Conservation (phyloP, 1,140 invertebrate species). For the Bombus picipes region DNA sequence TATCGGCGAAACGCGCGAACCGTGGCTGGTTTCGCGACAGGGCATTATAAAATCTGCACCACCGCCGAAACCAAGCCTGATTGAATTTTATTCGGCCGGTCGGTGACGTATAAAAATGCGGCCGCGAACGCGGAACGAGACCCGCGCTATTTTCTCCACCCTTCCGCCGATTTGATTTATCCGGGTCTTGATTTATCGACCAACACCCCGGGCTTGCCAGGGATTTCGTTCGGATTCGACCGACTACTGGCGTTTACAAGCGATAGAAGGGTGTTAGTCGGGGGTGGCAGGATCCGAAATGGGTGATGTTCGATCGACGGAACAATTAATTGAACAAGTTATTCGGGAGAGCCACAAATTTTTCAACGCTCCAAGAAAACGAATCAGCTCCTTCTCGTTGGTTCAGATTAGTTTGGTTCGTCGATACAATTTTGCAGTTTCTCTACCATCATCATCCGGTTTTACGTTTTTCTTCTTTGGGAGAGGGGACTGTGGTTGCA, state of each 20-base stretch:
- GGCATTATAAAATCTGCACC: constrained; percentile 31
- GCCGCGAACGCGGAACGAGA: constrained; percentile 9
- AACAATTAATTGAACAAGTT: constrained; percentile 40
- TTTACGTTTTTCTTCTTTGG: not conserved
- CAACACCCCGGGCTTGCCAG: not conserved
- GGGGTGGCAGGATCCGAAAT: not conserved
- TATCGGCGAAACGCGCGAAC: constrained; percentile 24
- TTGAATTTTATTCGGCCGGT: constrained; percentile 45
- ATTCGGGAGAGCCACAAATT: constrained; percentile 4
- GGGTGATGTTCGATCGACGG: constrained; percentile 21
- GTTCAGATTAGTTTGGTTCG: not conserved
- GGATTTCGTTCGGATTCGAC: constrained; percentile 25
- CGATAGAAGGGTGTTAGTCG: not conserved
- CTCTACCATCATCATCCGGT: not conserved
- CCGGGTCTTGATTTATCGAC: constrained; percentile 41
- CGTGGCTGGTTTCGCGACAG: constrained; percentile 7
- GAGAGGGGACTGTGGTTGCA: no score
- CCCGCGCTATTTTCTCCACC: constrained; percentile 2
- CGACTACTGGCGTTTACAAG: constrained; percentile 37
- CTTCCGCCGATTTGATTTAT: constrained; percentile 49
- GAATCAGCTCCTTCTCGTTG: not conserved
- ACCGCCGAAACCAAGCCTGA: constrained; percentile 9
- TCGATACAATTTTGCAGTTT: not conserved
- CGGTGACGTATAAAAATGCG: constrained; percentile 44
- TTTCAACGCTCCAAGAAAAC: constrained; percentile 9